Evolutionary conservation across 2,113 vertebrate species (phyloP), one percentile per base, ranked within the genome.

Genomic region (Sorex fumeus): DNA sequence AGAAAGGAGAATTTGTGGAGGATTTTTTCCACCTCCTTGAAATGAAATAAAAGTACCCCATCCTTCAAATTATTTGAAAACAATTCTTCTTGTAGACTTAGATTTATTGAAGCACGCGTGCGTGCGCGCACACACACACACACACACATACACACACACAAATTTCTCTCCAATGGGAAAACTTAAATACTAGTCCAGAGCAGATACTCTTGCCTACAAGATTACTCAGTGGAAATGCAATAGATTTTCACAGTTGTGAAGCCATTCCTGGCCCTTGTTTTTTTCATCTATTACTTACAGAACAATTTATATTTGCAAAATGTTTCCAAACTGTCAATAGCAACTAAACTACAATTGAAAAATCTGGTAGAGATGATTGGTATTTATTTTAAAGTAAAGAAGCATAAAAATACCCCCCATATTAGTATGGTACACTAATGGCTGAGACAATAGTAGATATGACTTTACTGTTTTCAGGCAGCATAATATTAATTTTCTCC

Each of bases 161-260:
- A 10, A 40, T 43, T 34, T 88, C 32, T 90, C n/a, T 40, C 53
- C 90, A 57, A 88, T 91, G 80, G 76, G 79, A 88, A 60, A 90
- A 47, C 13, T 67, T 53, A 53, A 88, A 69, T 45, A 34, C n/a
- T 21, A 62, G 21, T 11, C 36, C 12, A 30, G 57, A 79, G 79
- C 40, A 47, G 88, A 88, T 64, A 53, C 1, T 23, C 47, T 47
- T 74, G 30, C 7, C 18, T 69, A 60, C 19, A 86, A 64, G 43
- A 92, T 16, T 12, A 21, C 34, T 60, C 45, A 36, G 34, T 47
- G 47, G 72, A 71, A 70, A 86, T 30, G 71, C 10, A 62, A 3
- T 25, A 76, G 32, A 40, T 72, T 75, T 81, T 84, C 82, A 91
- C 62, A 78, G 18, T 74, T 84, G 50, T 62, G 40, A 92, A 43